Percentiles rank a stretch among this genome's conserved stretches.
Evolutionary conservation across 2,113 vertebrate species (phyloP).

Genomic region (Emydura subglobosa): DNA sequence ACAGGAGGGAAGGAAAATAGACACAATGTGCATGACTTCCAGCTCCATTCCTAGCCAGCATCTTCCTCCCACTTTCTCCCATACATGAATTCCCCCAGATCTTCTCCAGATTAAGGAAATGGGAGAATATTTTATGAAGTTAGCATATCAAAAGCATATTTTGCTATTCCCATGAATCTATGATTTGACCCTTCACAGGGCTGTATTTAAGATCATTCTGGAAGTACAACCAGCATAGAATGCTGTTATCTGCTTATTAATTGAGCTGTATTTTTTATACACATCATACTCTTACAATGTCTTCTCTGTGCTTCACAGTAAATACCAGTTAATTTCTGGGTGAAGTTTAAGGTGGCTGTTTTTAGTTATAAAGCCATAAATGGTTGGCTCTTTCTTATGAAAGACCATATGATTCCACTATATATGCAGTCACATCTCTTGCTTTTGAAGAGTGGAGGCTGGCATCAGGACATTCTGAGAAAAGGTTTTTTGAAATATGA

Average conservation of each 20-base stretch:
- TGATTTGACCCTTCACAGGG: background rate
- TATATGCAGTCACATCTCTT: background rate
- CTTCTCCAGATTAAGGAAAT: background rate
- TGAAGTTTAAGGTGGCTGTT: constrained; percentile 19
- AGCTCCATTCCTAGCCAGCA: background rate
- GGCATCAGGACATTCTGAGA: background rate
- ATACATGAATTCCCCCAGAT: background rate
- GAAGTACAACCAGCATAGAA: background rate
- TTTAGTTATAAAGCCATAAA: background rate
- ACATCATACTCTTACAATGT: background rate
- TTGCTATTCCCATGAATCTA: background rate
- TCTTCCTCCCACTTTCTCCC: background rate
- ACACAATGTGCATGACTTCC: background rate
- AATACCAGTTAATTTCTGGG: background rate
- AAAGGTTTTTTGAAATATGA: background rate
- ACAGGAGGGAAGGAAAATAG: background rate
- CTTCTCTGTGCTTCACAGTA: background rate
- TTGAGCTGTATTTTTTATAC: background rate
- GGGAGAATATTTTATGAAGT: background rate
- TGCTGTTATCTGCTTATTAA: background rate
- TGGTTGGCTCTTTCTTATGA: background rate
- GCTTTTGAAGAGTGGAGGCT: background rate
- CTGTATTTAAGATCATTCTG: background rate
- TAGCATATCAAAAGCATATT: background rate
- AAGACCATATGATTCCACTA: background rate